phyloP scores from a whole-genome alignment of 1,140 invertebrate species.

The Protaetia brevitarsis region DNA sequence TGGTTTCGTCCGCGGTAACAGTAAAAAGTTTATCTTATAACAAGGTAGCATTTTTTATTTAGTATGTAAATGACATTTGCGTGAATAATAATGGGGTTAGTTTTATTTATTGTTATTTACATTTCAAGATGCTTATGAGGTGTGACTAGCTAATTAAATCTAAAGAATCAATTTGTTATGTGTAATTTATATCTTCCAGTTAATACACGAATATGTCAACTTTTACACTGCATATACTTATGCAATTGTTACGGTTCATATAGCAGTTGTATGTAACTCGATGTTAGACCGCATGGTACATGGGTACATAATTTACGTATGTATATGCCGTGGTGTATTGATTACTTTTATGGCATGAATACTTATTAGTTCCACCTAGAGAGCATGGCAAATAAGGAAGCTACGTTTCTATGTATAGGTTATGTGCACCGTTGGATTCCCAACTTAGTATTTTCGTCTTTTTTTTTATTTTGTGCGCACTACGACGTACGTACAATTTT shows the following conservation, averaged over 20 bases:
- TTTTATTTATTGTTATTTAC: neutral
- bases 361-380: slow-evolving; percentile 20
- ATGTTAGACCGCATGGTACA: slow-evolving; percentile 8
- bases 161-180: neutral
- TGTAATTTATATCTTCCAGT: neutral
- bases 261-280: slow-evolving; percentile 1
- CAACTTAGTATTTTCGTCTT: neutral
- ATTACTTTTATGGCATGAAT: slow-evolving; percentile 22
- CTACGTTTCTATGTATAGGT: neutral
- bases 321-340: slow-evolving; percentile 19
- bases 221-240: neutral
- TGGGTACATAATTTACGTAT: slow-evolving; percentile 22
- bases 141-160: slow-evolving; percentile 1
- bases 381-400: slow-evolving; percentile 20
- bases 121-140: neutral
- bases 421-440: neutral
- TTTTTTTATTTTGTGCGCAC: too few species aligned
- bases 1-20: too few species aligned
- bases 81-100: neutral
- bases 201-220: neutral
- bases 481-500: neutral
- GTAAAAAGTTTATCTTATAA: too few species aligned
- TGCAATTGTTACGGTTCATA: slow-evolving; percentile 16
- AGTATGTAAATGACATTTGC: neutral
- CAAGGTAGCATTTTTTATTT: too few species aligned